Evolutionary conservation across 2,113 vertebrate species (phyloP).

Genomic region (Onychostruthus taczanowskii): DNA sequence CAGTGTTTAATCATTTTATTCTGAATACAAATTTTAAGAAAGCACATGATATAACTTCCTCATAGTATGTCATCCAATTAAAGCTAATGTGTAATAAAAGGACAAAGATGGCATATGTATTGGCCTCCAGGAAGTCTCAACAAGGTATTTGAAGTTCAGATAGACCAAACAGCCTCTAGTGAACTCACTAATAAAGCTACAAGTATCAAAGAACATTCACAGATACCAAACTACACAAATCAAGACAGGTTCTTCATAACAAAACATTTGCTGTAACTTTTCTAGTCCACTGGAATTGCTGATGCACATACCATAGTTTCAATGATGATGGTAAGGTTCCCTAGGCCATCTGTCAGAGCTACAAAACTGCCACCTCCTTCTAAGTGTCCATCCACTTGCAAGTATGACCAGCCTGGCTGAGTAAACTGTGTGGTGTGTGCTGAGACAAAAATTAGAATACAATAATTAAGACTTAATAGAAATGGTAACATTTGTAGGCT

Average conservation of each 20-base stretch:
- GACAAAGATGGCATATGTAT: background rate
- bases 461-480: background rate
- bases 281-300: background rate
- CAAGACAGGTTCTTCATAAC: background rate
- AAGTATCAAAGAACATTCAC: background rate
- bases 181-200: background rate
- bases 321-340: conserved; percentile 90
- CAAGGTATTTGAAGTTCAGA: background rate
- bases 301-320: conserved; percentile 89
- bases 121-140: background rate
- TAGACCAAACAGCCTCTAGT: background rate
- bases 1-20: background rate
- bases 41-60: background rate
- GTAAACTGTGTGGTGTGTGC: conserved; percentile 95
- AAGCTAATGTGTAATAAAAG: background rate
- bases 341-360: conserved; percentile 86
- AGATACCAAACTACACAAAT: background rate
- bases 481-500: background rate
- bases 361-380: conserved; percentile 89
- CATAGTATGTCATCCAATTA: background rate
- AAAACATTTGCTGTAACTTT: background rate
- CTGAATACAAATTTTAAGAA: background rate
- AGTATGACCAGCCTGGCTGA: conserved; percentile 91
- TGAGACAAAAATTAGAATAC: conserved; percentile 45
- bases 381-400: conserved; percentile 90